Base-by-base conservation (phyloP, 2,113 vertebrate genomes). In the Sterrhoptilus dennistouni region DNA sequence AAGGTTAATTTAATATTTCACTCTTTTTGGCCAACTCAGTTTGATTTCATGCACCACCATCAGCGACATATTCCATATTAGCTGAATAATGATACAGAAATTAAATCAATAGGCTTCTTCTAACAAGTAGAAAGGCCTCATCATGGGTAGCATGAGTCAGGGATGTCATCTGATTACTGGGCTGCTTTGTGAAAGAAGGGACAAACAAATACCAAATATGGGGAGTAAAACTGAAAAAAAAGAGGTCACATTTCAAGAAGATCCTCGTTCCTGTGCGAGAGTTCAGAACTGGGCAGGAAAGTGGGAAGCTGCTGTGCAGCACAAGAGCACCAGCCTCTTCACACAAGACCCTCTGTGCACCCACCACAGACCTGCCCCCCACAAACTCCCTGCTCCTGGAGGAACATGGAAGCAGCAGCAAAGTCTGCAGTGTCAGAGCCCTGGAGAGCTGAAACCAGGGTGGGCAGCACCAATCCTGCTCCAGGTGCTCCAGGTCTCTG, bases 91-190 rank as follows among this genome's bases (percentile, higher is more conserved):
- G 52, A 36, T 5, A 49, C 18, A 82, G 65, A 68, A 90, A 91
- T 91, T 40, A 64, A 89, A 56, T 84, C 80, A 68, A 64, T 31
- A 59, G 33, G 29, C 29, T 95, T 75, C 84, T 36, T 36, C 61
- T 95, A 56, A 52, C 31, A 44, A 87, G 86, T 8, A 54, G 78
- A 85, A 72, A 47, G 78, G 66, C 28, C 54, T 17, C 85, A 47
- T 54, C 42, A 12, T 7, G 12, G 22, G 53, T 22, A 91, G 72
- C 42, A 14, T 3, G 52, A 70, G 54, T 61, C 79, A 86, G 49
- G 71, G 83, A 77, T 14, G 27, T 50, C 45, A 65, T 36, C 75
- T 47, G 38, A 65, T 93, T 40, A 42, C 63, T 44, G 21, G 9
- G 52, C 35, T 78, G 77, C 60, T 68, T 42, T n/a, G 28, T 40